Evolutionary conservation across 2,888 invertebrate species (phyloP).

Genomic region (Megamerina dolium): DNA sequence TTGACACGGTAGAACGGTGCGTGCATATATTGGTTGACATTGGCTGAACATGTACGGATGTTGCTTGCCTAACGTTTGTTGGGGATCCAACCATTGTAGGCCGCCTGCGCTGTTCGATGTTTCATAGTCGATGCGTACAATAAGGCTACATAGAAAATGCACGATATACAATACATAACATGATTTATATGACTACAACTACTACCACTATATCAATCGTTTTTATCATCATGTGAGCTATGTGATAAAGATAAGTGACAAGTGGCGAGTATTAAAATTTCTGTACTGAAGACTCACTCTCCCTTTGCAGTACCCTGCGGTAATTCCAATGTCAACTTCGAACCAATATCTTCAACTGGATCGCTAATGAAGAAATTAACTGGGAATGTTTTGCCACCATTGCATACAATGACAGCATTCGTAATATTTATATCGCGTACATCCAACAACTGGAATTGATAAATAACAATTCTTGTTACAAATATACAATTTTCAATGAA

Average conservation of each 20-base stretch:
- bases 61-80: conserved; percentile 81
- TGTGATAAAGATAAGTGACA: too few species aligned
- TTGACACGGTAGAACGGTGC: conserved; percentile 87
- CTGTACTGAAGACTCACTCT: conserved; percentile 50
- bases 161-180: too few species aligned
- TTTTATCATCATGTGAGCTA: too few species aligned
- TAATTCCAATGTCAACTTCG: conserved; percentile 66
- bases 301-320: conserved; percentile 52
- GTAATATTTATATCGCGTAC: conserved; percentile 63
- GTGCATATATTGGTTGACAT: conserved; percentile 82
- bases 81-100: conserved; percentile 81
- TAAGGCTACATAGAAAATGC: conserved; percentile 31
- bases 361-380: conserved; percentile 59
- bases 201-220: too few species aligned
- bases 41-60: conserved; percentile 83
- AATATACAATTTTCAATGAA: background rate
- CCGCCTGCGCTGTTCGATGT: conserved; percentile 75
- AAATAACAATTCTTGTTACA: too few species aligned
- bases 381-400: conserved; percentile 34
- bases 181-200: too few species aligned
- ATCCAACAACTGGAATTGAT: conserved; percentile 72
- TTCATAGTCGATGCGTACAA: conserved; percentile 61
- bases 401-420: conserved; percentile 53
- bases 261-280: too few species aligned
- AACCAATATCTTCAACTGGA: conserved; percentile 64